Evolutionary conservation across 2,797 vertebrate genomes (phyloP).

Genomic region (Mareca strepera): DNA sequence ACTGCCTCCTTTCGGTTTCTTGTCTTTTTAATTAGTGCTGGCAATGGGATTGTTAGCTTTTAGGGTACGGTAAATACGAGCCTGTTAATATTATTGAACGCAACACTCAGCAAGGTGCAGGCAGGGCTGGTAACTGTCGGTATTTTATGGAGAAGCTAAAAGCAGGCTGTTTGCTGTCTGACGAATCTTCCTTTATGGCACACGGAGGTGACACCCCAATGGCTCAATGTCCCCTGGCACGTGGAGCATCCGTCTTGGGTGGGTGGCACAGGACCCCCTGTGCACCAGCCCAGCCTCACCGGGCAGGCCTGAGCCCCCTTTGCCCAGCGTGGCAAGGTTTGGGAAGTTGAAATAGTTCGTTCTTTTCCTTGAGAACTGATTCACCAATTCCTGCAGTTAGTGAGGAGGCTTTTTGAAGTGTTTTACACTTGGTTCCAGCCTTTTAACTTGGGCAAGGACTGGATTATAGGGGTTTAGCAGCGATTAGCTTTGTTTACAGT

Average conservation of each 20-base stretch:
- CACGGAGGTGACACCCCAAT: conserved; percentile 71
- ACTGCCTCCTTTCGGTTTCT: conserved; percentile 19
- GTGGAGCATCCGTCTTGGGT: conserved; percentile 76
- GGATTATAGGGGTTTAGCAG: conserved; percentile 66
- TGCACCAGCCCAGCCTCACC: conserved; percentile 73
- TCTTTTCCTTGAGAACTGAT: conserved; percentile 53
- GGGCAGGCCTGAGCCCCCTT: conserved; percentile 53
- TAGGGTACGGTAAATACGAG: conserved; percentile 58
- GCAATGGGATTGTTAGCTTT: conserved; percentile 60
- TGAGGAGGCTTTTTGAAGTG: conserved; percentile 60
- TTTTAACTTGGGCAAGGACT: conserved; percentile 61
- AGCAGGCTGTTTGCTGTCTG: conserved; percentile 75
- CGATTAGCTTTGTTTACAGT: conserved; percentile 65
- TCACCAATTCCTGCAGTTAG: conserved; percentile 23
- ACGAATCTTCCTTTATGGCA: conserved; percentile 75
- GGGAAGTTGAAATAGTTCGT: conserved; percentile 45
- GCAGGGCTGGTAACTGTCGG: conserved; percentile 78
- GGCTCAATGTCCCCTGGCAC: conserved; percentile 80
- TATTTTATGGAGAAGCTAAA: conserved; percentile 71
- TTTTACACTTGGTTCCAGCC: conserved; percentile 49
- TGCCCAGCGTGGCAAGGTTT: background rate
- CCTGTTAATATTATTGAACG: conserved; percentile 60
- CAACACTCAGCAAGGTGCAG: conserved; percentile 31
- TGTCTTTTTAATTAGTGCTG: conserved; percentile 52
- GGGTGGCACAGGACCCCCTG: conserved; percentile 68